phyloP scores from a whole-genome alignment of 2,797 vertebrate species.

The Microcaecilia unicolor region DNA sequence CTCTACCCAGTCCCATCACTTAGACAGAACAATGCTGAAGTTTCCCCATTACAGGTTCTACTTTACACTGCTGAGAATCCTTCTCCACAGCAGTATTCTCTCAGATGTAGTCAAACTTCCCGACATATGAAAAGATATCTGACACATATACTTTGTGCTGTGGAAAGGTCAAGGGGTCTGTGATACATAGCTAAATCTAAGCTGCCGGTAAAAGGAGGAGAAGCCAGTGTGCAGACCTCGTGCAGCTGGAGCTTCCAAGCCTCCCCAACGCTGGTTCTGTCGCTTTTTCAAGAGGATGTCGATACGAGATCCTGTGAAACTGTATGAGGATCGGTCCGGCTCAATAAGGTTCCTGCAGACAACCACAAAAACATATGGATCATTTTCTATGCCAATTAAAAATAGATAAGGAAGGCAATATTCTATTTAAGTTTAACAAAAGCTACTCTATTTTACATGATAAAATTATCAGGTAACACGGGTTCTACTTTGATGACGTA shows the following conservation, averaged over 20 bases:
- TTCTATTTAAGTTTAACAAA: no score
- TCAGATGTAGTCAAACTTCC: neutral
- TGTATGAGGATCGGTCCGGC: constrained; percentile 82
- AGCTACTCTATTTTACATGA: no score
- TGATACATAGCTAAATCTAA: no score
- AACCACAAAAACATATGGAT: neutral
- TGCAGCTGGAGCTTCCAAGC: constrained; percentile 85
- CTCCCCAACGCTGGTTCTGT: constrained; percentile 93
- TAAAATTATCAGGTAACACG: no score
- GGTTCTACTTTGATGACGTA: no score
- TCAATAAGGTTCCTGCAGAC: constrained; percentile 90
- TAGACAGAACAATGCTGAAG: no score
- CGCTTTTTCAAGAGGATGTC: constrained; percentile 90
- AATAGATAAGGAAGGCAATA: no score
- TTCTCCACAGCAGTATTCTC: no score
- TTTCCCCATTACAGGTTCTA: no score
- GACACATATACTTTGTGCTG: neutral
- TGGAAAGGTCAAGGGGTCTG: neutral
- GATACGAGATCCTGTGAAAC: constrained; percentile 81
- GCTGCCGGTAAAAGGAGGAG: constrained; percentile 33
- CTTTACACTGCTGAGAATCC: no score
- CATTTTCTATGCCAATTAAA: no score
- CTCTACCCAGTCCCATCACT: no score
- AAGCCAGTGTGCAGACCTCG: constrained; percentile 90
- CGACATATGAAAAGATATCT: fast-evolving